These are phyloP conservation scores for Polia nebulosa DNA, from an alignment of 2,888 invertebrate genomes.

Conservation along the genomic window DNA sequence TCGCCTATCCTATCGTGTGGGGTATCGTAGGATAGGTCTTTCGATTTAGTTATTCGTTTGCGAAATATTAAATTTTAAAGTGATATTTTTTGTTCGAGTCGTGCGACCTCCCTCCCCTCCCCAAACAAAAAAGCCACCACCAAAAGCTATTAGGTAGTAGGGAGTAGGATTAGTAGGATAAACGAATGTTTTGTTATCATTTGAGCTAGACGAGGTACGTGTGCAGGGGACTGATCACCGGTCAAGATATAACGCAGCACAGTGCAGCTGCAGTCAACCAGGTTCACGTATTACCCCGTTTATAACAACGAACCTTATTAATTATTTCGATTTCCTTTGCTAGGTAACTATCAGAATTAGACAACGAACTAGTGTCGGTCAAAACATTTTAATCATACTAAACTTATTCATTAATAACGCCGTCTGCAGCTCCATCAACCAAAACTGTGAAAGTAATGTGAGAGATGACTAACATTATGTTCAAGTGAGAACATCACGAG, in stretches of 20 bases:
- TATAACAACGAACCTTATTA: neutral
- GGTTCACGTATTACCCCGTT: neutral
- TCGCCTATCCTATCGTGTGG: too few species aligned
- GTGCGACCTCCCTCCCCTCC: too few species aligned
- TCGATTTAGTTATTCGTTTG: too few species aligned
- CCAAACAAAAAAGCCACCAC: too few species aligned
- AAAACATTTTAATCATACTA: neutral
- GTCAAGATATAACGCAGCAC: neutral
- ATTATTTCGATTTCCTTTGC: neutral
- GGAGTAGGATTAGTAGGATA: too few species aligned
- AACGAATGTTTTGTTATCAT: too few species aligned
- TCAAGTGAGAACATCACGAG: slow-evolving; percentile 64
- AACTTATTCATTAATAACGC: neutral
- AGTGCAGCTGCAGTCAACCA: neutral
- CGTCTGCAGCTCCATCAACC: slow-evolving; percentile 29
- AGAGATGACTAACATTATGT: slow-evolving; percentile 46
- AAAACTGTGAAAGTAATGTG: slow-evolving; percentile 46
- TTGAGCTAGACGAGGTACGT: too few species aligned
- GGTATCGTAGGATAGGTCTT: too few species aligned
- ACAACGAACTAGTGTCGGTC: neutral
- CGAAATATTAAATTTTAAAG: too few species aligned
- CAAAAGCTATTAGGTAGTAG: too few species aligned
- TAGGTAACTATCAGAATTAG: neutral
- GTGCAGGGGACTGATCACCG: too few species aligned
- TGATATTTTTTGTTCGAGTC: too few species aligned